Base-by-base conservation (phyloP, 2,113 vertebrate species). In the Tychaedon coryphoeus region DNA sequence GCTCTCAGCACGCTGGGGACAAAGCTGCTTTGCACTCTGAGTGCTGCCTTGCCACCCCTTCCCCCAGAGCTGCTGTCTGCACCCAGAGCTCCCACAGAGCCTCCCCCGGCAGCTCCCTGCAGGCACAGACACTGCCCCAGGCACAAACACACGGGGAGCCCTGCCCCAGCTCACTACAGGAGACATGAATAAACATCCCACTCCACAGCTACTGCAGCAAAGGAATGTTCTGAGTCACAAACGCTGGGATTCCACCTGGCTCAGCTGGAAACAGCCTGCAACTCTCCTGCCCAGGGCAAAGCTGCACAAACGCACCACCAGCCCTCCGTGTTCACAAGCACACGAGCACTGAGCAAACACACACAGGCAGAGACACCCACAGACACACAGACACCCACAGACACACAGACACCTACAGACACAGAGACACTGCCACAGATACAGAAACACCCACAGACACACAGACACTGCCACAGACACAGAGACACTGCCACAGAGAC, bases 241-340 rank as follows among this genome's bases (percentile, higher is more conserved):
- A 13, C 3, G 25, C 40, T 47, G 10, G 19, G 14, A 61, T 42
- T 36, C 23, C 69, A 14, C 51, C 23, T 12, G 25, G 42, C 33
- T 40, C 22, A 7, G 42, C 14, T 9, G 6, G 19, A n/a, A 65
- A 26, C 8, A 38, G 53, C 23, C 24, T 36, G 40, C 54, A 81
- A 2, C 31, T 16, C 7, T 11, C 42, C 56, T 67, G 47, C 7
- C 38, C 18, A 10, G 40, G 10, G 53, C 36, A 51, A 29, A 43
- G 36, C 33, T 20, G 54, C 57, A 31, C 64, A 62, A 28, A 69
- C 0, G 2, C 38, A 26, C 6, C 12, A 0, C 1, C 1, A 5
- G 10, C 25, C 25, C 45, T 62, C 28, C 0, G 4, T 2, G 0
- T 19, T 25, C 65, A 13, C 24, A 6, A 0, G 1, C 48, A 6